A percentile compares a stretch with the other conserved stretches of the same genome.
Evolutionary conservation across 2,888 invertebrate genomes (phyloP).

Genomic region (Stenichneumon culpator): DNA sequence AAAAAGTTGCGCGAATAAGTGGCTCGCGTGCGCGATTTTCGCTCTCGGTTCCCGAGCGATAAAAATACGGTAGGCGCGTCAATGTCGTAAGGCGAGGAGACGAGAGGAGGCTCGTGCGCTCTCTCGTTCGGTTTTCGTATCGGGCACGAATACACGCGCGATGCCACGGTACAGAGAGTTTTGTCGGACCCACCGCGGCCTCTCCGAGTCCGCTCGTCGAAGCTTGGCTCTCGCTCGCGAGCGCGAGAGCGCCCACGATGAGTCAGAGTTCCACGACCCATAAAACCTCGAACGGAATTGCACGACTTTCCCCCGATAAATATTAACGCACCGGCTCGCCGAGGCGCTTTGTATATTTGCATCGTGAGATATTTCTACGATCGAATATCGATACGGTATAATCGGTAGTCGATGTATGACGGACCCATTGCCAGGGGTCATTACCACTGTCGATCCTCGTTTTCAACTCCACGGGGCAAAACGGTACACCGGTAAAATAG

Average conservation of each 20-base stretch:
- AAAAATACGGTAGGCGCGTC: slow-evolving; percentile 52
- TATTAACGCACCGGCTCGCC: slow-evolving; percentile 61
- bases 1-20: slow-evolving; percentile 36
- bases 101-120: slow-evolving; percentile 11
- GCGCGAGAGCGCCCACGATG: slow-evolving; percentile 51
- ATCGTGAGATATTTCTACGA: slow-evolving; percentile 55
- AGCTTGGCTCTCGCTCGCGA: slow-evolving; percentile 12
- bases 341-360: slow-evolving; percentile 56
- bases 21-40: slow-evolving; percentile 31
- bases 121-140: slow-evolving; percentile 1
- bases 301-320: slow-evolving; percentile 69
- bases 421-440: slow-evolving; percentile 20
- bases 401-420: slow-evolving; percentile 3
- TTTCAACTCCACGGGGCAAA: neutral
- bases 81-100: slow-evolving; percentile 43
- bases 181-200: slow-evolving; percentile 35
- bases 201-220: slow-evolving; percentile 25
- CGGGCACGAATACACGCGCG: slow-evolving; percentile 14
- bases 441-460: slow-evolving; percentile 18
- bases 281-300: slow-evolving; percentile 62
- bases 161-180: slow-evolving; percentile 20
- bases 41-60: slow-evolving; percentile 53
- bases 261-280: slow-evolving; percentile 71
- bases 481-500: neutral
- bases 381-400: slow-evolving; percentile 45